Evolutionary conservation across 2,113 vertebrate species (phyloP), one percentile per base, ranked within the genome.

Genomic region (Tapirus terrestris): DNA sequence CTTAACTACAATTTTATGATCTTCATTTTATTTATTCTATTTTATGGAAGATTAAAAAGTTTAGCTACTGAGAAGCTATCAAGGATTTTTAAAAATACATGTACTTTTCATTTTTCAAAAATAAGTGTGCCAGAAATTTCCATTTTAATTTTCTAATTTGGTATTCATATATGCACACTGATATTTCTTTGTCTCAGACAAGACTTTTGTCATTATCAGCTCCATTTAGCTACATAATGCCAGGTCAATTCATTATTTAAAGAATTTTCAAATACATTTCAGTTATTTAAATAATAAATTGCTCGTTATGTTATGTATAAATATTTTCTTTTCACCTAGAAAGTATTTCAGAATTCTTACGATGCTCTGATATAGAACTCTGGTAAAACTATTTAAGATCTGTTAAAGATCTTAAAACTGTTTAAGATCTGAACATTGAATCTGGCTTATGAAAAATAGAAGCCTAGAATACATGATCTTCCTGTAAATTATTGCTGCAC

Each of bases 111-210:
- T 36, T 77, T 80, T 96, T 91, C 31, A 86, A 36, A 85, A 83
- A 23, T 94, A 27, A 65, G 2, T 63, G 13, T 92, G 73, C 87
- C 73, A 61, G 36, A 58, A 92, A 97, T 92, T 95, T 91, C 20
- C 60, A 73, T 75, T 81, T 96, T 53, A 87, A 77, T 92, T 84
- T 97, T 68, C 31, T 76, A n/a, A 68, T 75, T 95, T 87, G 80
- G 43, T 89, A 77, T 93, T 96, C 39, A 68, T 80, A 45, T 77
- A 73, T 79, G 63, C 43, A 81, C 20, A 86, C 8, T 68, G 53
- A 60, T 86, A 94, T 88, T 97, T 93, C 77, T 92, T 97, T 60
- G 68, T 83, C 48, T 93, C 65, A 92, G 31, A 61, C n/a, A 76
- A 84, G 83, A 84, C 18, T 83, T 84, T 93, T 96, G 60, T 84